Percentiles rank a stretch among this genome's conserved stretches.
Evolutionary conservation across 2,113 vertebrate species (phyloP).

Genomic region (Pangasianodon hypophthalmus): DNA sequence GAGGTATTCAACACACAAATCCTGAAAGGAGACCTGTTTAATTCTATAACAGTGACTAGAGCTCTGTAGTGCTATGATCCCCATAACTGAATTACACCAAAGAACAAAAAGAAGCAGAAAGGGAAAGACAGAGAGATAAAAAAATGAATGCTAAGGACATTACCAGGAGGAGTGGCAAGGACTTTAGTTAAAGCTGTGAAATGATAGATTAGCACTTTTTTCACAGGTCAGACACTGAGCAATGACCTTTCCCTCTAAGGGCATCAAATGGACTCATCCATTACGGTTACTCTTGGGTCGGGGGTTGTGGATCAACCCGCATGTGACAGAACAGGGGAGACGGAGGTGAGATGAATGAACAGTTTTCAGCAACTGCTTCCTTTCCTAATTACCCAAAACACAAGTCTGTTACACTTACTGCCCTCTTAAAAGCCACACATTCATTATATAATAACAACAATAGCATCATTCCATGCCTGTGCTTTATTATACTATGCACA

Average conservation of each 20-base stretch:
- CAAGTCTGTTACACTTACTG: constrained; percentile 25
- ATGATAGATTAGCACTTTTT: constrained; percentile 39
- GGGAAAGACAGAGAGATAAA: neutral
- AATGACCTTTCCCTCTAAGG: constrained; percentile 46
- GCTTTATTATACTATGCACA: neutral
- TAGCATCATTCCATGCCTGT: neutral
- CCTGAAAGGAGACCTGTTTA: constrained; percentile 37
- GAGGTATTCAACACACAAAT: constrained; percentile 22
- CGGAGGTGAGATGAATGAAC: constrained; percentile 31
- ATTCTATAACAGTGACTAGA: constrained; percentile 36
- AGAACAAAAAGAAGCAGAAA: neutral
- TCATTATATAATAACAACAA: neutral
- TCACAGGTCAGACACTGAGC: constrained; percentile 55
- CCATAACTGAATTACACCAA: neutral
- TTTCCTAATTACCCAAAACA: constrained; percentile 46
- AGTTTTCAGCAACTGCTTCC: constrained; percentile 43
- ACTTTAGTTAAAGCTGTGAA: constrained; percentile 43
- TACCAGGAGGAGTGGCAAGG: constrained; percentile 45
- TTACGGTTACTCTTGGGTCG: constrained; percentile 56
- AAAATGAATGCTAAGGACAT: neutral
- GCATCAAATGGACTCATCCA: constrained; percentile 60
- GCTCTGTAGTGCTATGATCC: constrained; percentile 17
- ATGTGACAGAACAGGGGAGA: neutral
- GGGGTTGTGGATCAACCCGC: neutral
- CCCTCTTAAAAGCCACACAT: neutral